Evolutionary conservation across 2,888 invertebrate species (phyloP), one percentile per base, ranked within the genome.

Genomic region (Spilarctia lutea): DNA sequence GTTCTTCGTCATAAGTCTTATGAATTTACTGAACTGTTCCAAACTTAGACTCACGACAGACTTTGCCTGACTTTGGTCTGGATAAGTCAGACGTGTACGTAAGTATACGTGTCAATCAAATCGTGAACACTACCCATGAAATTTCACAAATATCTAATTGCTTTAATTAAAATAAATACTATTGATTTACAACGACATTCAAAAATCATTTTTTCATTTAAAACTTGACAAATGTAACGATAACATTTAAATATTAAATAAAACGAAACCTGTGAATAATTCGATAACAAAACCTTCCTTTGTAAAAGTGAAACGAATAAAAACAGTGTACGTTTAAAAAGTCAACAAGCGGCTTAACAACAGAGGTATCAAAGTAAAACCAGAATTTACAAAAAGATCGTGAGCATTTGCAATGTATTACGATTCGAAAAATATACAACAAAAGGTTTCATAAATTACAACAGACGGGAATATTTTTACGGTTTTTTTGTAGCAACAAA

Each of bases 351-450:
- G 72, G 72, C 75, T 83, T 77, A 81, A 74, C 75, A 68, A 77
- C 75, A 72, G 78, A 42, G 27, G 52, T 74, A 73, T 77, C 79
- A 74, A 76, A 71, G 77, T 81, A 85, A 87, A 86, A 86, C 82
- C 79, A 73, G 81, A 83, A 79, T 72, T 85, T 83, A 86, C 80
- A 83, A 86, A 74, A 84, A 85, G 80, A 80, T 78, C 76, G 76
- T 75, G 35, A 69, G 70, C 74, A 70, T 77, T 78, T 76, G 72
- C 67, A 78, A 56, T 68, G 75, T 71, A 78, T 74, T 75, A 76
- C 27, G 65, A 76, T 63, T 77, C 35, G 39, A 76, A 82, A 79
- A 80, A 74, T 68, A 63, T 72, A 71, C 66, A 71, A 75, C 72
- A 74, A 75, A 76, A 83, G 75, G 67, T 73, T 79, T 81, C 48